Evolutionary conservation across 2,888 invertebrate species (phyloP).

Genomic region (Strigamia transsilvanica): DNA sequence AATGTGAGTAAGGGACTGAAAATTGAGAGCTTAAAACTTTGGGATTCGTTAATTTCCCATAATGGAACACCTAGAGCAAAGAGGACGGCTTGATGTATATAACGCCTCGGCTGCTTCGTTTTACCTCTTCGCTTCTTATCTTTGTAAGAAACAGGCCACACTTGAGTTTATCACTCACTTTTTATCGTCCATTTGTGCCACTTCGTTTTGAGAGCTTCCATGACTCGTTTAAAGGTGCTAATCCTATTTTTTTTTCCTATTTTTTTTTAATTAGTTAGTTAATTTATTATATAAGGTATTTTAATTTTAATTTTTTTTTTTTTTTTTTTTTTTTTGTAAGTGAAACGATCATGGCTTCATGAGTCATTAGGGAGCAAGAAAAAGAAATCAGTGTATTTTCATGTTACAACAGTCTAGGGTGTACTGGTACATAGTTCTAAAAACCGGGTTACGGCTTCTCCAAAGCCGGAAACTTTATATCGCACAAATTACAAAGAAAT

Average conservation of each 20-base stretch:
- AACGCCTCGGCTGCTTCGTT: conserved; percentile 3
- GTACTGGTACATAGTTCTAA: no score
- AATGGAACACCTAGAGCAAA: conserved; percentile 9
- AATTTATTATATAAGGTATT: background rate
- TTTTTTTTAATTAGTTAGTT: background rate
- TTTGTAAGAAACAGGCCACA: conserved; percentile 27
- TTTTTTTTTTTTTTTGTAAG: no score
- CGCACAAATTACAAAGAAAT: no score
- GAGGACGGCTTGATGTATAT: conserved; percentile 31
- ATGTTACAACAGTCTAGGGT: no score
- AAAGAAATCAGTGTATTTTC: no score
- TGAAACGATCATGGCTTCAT: no score
- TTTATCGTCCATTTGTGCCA: conserved; percentile 38
- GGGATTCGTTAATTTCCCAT: conserved; percentile 26
- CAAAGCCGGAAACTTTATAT: no score
- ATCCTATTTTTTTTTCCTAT: background rate
- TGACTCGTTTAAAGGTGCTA: conserved; percentile 24
- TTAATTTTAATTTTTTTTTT: no score
- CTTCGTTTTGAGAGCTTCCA: conserved; percentile 14
- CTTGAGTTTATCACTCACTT: conserved; percentile 38
- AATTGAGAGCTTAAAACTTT: conserved; percentile 17
- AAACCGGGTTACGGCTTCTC: no score
- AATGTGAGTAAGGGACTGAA: background rate
- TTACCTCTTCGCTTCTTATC: conserved; percentile 31
- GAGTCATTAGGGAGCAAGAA: no score